Base-by-base conservation (phyloP, 2,888 invertebrate genomes). In the Orchestes rusci region DNA sequence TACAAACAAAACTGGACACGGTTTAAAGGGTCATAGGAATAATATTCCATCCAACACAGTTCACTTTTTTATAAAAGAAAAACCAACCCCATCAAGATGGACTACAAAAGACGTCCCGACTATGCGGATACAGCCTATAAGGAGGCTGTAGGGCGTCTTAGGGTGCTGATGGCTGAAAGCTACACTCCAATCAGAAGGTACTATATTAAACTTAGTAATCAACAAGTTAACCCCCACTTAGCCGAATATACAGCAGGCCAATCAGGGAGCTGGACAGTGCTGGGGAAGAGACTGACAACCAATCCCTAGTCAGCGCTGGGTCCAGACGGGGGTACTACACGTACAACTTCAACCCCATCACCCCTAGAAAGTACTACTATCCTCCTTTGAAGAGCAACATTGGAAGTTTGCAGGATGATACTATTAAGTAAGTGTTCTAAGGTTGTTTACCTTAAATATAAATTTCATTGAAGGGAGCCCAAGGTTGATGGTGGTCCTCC, bases 81-180 rank as follows among this genome's bases (percentile, higher is more conserved):
- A n/a, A n/a, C n/a, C n/a, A n/a, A n/a, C n/a, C n/a, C n/a, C n/a
- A n/a, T n/a, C n/a, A n/a, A n/a, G 54, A 71, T 74, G 69, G 75
- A 76, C 37, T 62, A 56, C 61, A 73, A 70, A n/a, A 73, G 76
- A 15, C 73, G 76, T 56, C 79, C 83, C 38, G 86, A 89, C 67
- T 88, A 88, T 57, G 88, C 87, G 0, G 89, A 89, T 63, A 74
- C 82, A 56, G 87, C 87, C 4, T 88, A 90, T 60, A 80, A 84
- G 54, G 89, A 89, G 65, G 89, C 89, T 10, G 88, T 89, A 3
- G 80, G 82, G 1, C 80, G 87, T 49, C 68, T 90, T 37, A 77
- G 85, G 63, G 80, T 84, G 58, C 75, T 88, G 52, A 65, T 89
- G 48, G 82, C 84, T 0, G 87, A 87, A 54, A 84, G 84, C 51